Evolutionary conservation across 2,797 vertebrate species (phyloP).

Genomic region (Sorex maritimensis): DNA sequence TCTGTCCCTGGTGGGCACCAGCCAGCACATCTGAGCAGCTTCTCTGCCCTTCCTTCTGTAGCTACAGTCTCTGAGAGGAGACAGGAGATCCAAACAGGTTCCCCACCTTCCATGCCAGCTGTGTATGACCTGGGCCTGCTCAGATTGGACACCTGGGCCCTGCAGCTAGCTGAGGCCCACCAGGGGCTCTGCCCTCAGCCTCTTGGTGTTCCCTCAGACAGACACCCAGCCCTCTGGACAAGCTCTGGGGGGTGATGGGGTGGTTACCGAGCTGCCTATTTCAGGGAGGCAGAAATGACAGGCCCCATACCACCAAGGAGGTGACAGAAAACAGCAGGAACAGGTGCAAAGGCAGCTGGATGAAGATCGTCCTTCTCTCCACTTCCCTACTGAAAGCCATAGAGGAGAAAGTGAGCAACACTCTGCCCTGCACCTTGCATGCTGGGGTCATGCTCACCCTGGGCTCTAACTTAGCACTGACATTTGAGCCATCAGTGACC

Average conservation of each 20-base stretch:
- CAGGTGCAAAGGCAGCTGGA: not conserved
- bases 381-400: not conserved
- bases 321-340: not conserved
- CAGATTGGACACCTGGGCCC: not conserved
- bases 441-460: not conserved
- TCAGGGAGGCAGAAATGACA: not conserved
- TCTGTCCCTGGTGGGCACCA: not conserved
- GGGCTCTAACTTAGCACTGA: not conserved
- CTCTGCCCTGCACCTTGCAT: not conserved
- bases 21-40: not conserved
- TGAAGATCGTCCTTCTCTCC: not conserved
- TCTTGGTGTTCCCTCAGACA: not conserved
- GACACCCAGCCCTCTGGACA: not conserved
- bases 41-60: not conserved
- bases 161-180: not conserved
- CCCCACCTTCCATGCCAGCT: not conserved
- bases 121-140: not conserved
- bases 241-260: fast-evolving
- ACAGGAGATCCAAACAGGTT: not conserved
- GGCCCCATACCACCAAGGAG: not conserved
- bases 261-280: not conserved
- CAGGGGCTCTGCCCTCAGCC: not conserved
- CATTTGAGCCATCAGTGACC: not conserved
- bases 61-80: not conserved
- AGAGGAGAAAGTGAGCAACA: not conserved